Conservation (phyloP, 1,140 invertebrate species). For the Drosophila bifasciata region DNA sequence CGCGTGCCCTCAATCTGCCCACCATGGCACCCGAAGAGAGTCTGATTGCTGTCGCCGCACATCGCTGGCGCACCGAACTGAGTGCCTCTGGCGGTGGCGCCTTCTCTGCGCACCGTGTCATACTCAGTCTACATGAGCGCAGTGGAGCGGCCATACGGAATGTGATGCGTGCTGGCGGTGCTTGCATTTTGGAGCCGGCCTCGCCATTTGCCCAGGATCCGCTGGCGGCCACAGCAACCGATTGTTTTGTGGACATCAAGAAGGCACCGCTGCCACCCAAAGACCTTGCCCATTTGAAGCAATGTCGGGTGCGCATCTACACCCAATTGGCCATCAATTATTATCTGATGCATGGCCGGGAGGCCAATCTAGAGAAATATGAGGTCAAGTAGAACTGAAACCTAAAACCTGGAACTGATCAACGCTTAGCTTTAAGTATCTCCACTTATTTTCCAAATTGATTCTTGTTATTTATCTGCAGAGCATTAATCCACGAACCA, state of each 20-base stretch:
- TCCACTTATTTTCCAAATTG: no score
- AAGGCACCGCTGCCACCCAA: constrained; percentile 47
- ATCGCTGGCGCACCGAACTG: constrained; percentile 87
- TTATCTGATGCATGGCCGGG: constrained; percentile 70
- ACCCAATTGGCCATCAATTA: constrained; percentile 77
- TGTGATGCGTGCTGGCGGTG: constrained; percentile 90
- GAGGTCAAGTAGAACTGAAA: constrained; percentile 22
- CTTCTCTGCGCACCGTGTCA: constrained; percentile 88
- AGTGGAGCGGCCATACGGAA: constrained; percentile 88
- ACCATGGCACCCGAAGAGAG: constrained; percentile 84
- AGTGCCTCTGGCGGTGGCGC: constrained; percentile 79
- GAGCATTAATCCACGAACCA: no score
- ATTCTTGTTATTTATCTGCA: no score
- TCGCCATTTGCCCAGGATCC: constrained; percentile 58
- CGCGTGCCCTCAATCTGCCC: constrained; percentile 85
- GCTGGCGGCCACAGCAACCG: constrained; percentile 47
- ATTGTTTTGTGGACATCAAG: constrained; percentile 77
- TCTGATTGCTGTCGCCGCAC: constrained; percentile 86
- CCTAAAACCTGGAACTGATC: no score
- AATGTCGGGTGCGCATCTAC: constrained; percentile 55
- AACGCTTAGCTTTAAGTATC: no score
- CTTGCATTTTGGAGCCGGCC: constrained; percentile 86
- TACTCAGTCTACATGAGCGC: constrained; percentile 88
- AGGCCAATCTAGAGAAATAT: constrained; percentile 64
- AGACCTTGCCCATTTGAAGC: constrained; percentile 50